These are phyloP conservation scores for Allolobophora icterica DNA, from an alignment of 2,888 invertebrate genomes.

Conservation along the genomic window DNA sequence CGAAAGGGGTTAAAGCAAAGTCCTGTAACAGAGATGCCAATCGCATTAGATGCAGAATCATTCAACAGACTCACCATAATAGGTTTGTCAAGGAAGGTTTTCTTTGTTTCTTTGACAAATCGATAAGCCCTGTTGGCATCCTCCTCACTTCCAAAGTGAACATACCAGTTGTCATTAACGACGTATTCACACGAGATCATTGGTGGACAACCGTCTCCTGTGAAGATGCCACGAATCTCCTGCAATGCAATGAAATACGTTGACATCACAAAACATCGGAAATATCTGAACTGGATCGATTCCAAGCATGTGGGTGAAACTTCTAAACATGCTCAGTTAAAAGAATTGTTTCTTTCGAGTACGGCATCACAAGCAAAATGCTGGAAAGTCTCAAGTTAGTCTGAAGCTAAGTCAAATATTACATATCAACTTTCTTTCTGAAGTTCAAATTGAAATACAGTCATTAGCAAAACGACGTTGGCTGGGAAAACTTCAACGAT, in stretches of 20 bases:
- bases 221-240: slow-evolving; percentile 17
- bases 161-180: slow-evolving; percentile 18
- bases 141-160: slow-evolving; percentile 24
- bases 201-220: neutral
- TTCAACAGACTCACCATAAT: neutral
- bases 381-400: neutral
- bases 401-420: neutral
- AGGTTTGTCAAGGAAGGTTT: neutral
- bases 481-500: neutral
- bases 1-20: too few relatives aligned
- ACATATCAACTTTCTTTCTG: neutral
- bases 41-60: too few relatives aligned
- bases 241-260: neutral
- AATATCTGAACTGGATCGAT: neutral
- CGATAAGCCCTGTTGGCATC: neutral
- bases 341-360: neutral
- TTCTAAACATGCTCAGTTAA: too few relatives aligned
- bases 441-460: neutral
- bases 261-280: neutral
- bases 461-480: neutral
- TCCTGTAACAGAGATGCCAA: too few relatives aligned
- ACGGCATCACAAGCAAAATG: neutral
- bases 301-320: neutral
- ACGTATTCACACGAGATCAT: slow-evolving; percentile 3
- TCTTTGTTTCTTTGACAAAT: neutral